Conservation (phyloP, 1,140 invertebrate genomes). For the Cecropterus lyciades region DNA sequence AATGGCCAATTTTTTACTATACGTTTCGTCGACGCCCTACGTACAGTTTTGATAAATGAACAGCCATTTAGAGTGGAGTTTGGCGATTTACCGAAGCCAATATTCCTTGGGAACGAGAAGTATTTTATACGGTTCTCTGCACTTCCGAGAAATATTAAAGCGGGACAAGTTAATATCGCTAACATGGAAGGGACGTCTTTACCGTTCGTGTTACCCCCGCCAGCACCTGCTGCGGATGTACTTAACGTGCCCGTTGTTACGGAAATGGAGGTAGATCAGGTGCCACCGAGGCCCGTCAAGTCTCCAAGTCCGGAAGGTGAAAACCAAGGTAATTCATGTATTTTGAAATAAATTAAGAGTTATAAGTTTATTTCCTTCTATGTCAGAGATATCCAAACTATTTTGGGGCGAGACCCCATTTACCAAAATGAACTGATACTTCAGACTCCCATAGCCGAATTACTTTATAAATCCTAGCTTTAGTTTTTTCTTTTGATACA, state of each 20-base stretch:
- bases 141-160: slow-evolving; percentile 89
- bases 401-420: too few relatives aligned
- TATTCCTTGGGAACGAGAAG: slow-evolving; percentile 91
- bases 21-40: slow-evolving; percentile 91
- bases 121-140: slow-evolving; percentile 92
- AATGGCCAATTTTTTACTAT: slow-evolving; percentile 90
- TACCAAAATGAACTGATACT: too few relatives aligned
- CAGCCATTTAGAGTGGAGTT: slow-evolving; percentile 93
- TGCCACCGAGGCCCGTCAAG: slow-evolving; percentile 41
- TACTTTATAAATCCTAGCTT: too few relatives aligned
- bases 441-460: too few relatives aligned
- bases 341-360: neutral
- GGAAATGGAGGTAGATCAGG: slow-evolving; percentile 52
- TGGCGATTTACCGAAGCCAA: slow-evolving; percentile 95
- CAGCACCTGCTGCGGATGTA: neutral
- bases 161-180: slow-evolving; percentile 88
- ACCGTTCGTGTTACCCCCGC: slow-evolving; percentile 15
- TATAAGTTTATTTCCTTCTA: too few relatives aligned
- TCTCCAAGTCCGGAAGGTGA: slow-evolving; percentile 68
- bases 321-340: slow-evolving; percentile 62
- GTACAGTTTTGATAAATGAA: slow-evolving; percentile 93
- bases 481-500: too few relatives aligned
- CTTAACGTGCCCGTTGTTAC: slow-evolving; percentile 11
- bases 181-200: slow-evolving; percentile 87
- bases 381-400: too few relatives aligned